Evolutionary conservation across 2,113 vertebrate genomes (phyloP).

Genomic region (Pseudorasbora parva): DNA sequence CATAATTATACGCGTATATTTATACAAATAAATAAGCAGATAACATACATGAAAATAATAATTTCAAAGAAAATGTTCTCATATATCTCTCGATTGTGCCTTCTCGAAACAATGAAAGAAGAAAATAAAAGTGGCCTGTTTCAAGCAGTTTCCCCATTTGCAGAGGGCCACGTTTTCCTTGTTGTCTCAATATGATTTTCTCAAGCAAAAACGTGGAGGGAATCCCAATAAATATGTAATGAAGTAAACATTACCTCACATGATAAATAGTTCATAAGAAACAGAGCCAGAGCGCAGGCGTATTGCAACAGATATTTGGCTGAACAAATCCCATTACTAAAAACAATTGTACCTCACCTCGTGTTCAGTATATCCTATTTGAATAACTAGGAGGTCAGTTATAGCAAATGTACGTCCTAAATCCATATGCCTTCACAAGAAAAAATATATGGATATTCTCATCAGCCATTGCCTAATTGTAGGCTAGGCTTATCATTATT

Average conservation of each 20-base stretch:
- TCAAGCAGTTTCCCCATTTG: constrained; percentile 66
- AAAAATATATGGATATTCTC: constrained; percentile 48
- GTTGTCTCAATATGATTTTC: constrained; percentile 79
- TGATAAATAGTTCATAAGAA: constrained; percentile 91
- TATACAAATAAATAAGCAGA: constrained; percentile 86
- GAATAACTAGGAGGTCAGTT: constrained; percentile 58
- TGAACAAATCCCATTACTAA: constrained; percentile 60
- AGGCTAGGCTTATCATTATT: constrained; percentile 59
- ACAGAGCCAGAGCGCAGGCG: constrained; percentile 75
- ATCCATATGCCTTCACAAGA: constrained; percentile 31
- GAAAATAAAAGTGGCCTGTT: constrained; percentile 62
- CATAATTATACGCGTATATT: constrained; percentile 80
- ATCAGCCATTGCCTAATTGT: constrained; percentile 57
- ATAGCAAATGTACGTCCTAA: constrained; percentile 50
- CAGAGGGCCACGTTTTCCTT: constrained; percentile 69
- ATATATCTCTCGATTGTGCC: constrained; percentile 78
- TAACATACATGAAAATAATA: constrained; percentile 76
- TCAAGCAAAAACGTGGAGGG: constrained; percentile 77
- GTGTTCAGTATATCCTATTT: constrained; percentile 56
- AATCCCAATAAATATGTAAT: constrained; percentile 98
- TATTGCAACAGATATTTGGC: constrained; percentile 70
- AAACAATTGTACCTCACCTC: constrained; percentile 59
- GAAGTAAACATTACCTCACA: constrained; percentile 94
- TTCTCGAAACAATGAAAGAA: constrained; percentile 67
- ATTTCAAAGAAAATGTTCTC: constrained; percentile 78